Evolutionary conservation across 2,113 vertebrate species (phyloP), one percentile per base, ranked within the genome.

Genomic region (Tragulus kanchil): DNA sequence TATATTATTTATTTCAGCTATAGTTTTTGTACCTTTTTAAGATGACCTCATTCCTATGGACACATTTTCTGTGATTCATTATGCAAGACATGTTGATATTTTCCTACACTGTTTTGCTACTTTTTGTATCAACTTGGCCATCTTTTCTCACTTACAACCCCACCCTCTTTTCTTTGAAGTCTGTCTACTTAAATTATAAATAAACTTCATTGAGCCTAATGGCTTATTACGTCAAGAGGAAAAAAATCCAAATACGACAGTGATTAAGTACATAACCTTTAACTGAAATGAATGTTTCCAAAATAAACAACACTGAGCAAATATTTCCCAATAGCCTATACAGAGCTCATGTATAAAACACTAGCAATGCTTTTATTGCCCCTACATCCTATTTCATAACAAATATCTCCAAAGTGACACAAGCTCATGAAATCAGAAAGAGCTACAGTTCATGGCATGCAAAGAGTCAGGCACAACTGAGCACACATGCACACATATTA

Each of bases 131-230:
- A 94, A 89, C 61, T 97, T 96, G 71, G 88, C 85, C 90, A 84
- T 97, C 94, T 88, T 59, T 86, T 94, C 64, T 93, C 64, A 75
- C 50, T 96, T 85, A 65, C 82, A 96, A 95, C 88, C 23, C 73
- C 95, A 86, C 94, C 90, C 98, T 97, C 59, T 83, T 95, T 94
- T 69, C 95, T 97, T 97, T 97, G 97, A 98, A 97, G 85, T 94
- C 54, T 92, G 94, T 97, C 69, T 96, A 58, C 78, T 97, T 97
- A 97, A 98, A 97, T 96, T 93, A 96, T 93, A 96, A 98, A 95
- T 96, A 95, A 97, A 95, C 88, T 94, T 96, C 56, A 92, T 85
- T 96, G 87, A 97, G 75, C 25, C 64, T 93, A 97, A 94, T 90
- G 78, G 45, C 82, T 90, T 96, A 95, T 97, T 97, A 96, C 61